Evolutionary conservation across 35 echinoderm and acorn worm species (phyloP), one percentile per base, ranked within the genome.

Genomic region (Heliocidaris tuberculata): DNA sequence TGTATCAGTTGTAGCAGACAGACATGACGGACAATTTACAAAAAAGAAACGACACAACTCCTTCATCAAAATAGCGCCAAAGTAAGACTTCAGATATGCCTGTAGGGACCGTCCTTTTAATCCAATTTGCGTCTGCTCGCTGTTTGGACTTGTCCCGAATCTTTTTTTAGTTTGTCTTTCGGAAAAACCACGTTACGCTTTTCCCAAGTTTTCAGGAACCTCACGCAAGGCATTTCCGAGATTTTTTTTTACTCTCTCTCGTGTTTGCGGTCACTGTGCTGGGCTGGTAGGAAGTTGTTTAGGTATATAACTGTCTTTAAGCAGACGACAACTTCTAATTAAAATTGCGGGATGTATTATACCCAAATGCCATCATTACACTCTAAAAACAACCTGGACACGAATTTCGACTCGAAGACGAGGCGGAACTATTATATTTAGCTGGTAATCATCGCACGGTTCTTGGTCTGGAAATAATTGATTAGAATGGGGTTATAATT

Each of bases 21-120:
- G 85, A 86, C 52, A 56, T 56, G 10, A 13, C 10, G 52, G 52
- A 21, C 21, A 86, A 86, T 86, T 86, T 17, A 86, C 15, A 85
- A 16, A 85, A 85, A 9, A 86, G 47, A 47, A n/a, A 47, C 31
- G 4, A 47, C 7, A 24, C 32, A 17, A 17, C 47, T 12, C 31
- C 24, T 42, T 6, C 31, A 47, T 89, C 87, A 89, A 89, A 89
- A 32, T 27, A 89, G 87, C 87, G 87, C 87, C 87, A 89, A 48
- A 89, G 47, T 89, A 16, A 89, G 87, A n/a, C 21, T 4, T 89
- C 11, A 86, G n/a, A 86, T 21, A 21, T 29, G 85, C 31, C 13
- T 89, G 2, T 12, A 27, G 87, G 87, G 87, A 89, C 32, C 87
- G 47, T 47, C 31, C 31, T 78, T 7, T 32, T 89, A 89, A 89